These are phyloP conservation scores for Paedocypris sp. DNA, from an alignment of 2,113 vertebrate genomes.

Conservation along the genomic window DNA sequence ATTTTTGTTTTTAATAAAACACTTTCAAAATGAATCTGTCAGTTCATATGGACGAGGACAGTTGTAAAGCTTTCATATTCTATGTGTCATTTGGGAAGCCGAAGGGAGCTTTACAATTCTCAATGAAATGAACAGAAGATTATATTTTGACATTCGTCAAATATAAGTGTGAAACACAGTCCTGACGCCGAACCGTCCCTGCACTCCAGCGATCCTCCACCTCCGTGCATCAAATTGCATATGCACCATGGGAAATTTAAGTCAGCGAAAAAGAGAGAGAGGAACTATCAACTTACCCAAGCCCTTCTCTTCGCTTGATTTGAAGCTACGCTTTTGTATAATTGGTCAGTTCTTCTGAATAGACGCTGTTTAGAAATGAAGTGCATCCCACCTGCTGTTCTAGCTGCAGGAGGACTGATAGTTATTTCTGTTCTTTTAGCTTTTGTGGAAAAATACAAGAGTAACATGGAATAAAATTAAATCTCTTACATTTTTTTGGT, in stretches of 20 bases:
- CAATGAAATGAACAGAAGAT: background rate
- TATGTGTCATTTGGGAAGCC: background rate
- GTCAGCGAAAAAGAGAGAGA: slow-evolving; percentile 4
- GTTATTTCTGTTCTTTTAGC: slow-evolving; percentile 16
- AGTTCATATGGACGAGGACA: background rate
- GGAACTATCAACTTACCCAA: background rate
- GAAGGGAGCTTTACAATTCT: background rate
- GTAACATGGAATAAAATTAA: too few relatives aligned
- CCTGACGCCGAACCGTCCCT: background rate
- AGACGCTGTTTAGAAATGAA: background rate
- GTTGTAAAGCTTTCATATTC: background rate
- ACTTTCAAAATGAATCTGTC: background rate
- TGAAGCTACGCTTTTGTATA: background rate
- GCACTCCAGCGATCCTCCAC: slow-evolving; percentile 5
- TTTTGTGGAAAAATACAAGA: too few relatives aligned
- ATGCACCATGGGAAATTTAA: slow-evolving; percentile 17
- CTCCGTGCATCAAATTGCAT: slow-evolving; percentile 9
- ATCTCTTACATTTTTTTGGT: too few relatives aligned
- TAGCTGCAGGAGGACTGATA: background rate
- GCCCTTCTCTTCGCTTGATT: background rate
- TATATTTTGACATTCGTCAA: background rate
- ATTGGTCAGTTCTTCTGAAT: background rate
- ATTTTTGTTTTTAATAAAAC: background rate
- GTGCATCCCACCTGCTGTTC: background rate
- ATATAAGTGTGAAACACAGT: background rate